A percentile compares a stretch with the other conserved stretches of the same genome.
Evolutionary conservation across 2,888 invertebrate species (phyloP).

Genomic region (Troglohyphantes excavatus): DNA sequence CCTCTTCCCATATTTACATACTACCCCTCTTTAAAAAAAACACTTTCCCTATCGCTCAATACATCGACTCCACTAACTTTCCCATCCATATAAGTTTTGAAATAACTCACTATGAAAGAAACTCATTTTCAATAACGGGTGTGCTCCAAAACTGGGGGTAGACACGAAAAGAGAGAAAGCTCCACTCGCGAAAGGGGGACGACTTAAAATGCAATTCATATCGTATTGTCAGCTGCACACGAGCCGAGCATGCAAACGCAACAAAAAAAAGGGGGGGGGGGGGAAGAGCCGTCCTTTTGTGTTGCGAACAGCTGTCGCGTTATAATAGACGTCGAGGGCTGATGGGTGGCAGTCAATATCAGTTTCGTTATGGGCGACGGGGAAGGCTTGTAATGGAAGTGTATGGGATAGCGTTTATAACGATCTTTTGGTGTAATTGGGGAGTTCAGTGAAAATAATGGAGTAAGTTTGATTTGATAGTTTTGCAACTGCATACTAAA

Average conservation of each 20-base stretch:
- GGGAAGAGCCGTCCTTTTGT: background rate
- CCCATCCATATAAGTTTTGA: background rate
- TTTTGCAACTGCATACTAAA: no score
- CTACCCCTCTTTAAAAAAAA: no score
- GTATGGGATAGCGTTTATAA: background rate
- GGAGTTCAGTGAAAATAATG: no score
- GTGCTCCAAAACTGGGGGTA: background rate
- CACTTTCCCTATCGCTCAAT: background rate
- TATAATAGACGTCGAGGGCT: background rate
- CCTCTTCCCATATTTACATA: no score
- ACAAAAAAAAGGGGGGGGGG: no score
- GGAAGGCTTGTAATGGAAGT: no score
- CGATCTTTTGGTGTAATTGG: background rate
- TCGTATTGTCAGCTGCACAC: slow-evolving; percentile 33
- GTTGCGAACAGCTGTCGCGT: slow-evolving; percentile 38
- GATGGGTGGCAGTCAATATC: background rate
- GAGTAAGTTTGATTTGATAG: no score
- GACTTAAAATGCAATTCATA: slow-evolving; percentile 36
- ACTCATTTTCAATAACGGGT: background rate
- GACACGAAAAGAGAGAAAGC: background rate
- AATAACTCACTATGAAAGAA: background rate
- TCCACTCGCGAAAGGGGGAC: background rate
- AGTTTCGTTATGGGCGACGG: background rate
- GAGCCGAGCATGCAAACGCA: slow-evolving; percentile 4
- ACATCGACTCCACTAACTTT: background rate